Base-by-base conservation (phyloP, 2,797 vertebrate genomes). In the Pteropus rufus region DNA sequence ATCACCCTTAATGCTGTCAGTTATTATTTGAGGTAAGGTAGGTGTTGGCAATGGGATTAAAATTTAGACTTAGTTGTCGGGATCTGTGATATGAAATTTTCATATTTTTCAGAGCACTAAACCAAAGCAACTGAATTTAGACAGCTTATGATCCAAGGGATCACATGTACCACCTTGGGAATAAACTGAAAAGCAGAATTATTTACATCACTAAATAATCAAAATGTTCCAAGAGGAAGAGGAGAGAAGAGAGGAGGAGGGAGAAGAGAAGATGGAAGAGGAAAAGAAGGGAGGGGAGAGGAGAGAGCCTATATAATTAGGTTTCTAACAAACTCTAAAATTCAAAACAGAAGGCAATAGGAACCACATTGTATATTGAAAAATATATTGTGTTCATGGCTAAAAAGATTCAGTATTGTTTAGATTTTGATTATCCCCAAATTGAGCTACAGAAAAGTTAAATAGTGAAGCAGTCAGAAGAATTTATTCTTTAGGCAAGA, bases 321-420 rank as follows among this genome's bases (percentile, higher is more conserved):
- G 29, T 80, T 96, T 92, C 73, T 60, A 84, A 84, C 87, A 60
- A 82, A 83, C n/a, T 90, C 19, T 69, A 92, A 95, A 91, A 44
- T 89, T 89, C 75, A 92, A 92, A 86, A 41, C 31, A 34, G 79
- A 94, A 93, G 2, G 7, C 19, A 93, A 87, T 65, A 34, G 21
- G 5, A 96, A 96, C 8, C 10, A 83, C 23, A 72, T 10, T 67
- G 58, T 56, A 46, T 56, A 88, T 12, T 77, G 49, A 86, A 11
- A 85, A 29, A 83, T n/a, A 77, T 56, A 83, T 2, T 84, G 3
- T 84, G 65, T 83, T 89, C 34, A 60, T 92, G 46, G 36, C 52
- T 56, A 92, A 77, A 90, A 94, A 93, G 19, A 92, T 46, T 65
- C n/a, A 88, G 14, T 58, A 65, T 44, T 75, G 4, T 62, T 41